Evolutionary conservation across 2,113 vertebrate genomes (phyloP).

Genomic region (Mustelus asterias): DNA sequence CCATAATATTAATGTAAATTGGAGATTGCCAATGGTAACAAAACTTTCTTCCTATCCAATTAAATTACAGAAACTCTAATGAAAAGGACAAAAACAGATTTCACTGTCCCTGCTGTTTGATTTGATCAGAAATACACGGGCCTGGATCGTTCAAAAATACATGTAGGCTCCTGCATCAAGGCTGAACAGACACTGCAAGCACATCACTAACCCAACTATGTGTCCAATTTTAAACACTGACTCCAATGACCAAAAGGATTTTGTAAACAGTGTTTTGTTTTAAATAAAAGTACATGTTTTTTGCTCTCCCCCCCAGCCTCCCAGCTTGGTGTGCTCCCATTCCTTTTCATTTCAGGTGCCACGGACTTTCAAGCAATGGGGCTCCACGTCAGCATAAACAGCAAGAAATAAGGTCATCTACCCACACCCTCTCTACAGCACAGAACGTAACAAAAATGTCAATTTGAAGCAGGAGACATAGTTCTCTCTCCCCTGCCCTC

Average conservation of each 20-base stretch:
- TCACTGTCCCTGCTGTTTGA: background rate
- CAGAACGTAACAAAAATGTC: no score
- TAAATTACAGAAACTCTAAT: background rate
- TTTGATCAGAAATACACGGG: background rate
- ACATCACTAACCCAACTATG: background rate
- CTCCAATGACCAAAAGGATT: background rate
- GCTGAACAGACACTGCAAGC: background rate
- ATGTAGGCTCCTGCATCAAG: background rate
- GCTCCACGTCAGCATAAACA: background rate
- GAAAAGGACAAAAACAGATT: slow-evolving; percentile 6
- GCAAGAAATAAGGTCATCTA: background rate
- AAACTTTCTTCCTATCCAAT: background rate
- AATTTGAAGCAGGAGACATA: no score
- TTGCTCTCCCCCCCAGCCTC: background rate
- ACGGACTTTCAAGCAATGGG: no score
- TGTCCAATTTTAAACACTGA: background rate
- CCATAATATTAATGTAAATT: background rate
- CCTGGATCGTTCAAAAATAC: background rate
- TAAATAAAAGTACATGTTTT: background rate
- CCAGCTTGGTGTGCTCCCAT: background rate
- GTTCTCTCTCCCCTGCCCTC: no score
- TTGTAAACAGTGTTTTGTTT: slow-evolving; percentile 7
- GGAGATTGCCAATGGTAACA: background rate
- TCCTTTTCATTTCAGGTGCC: background rate
- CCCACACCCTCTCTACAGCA: background rate